phyloP scores from a whole-genome alignment of 2,888 invertebrate species.

The Nasonia oneida region DNA sequence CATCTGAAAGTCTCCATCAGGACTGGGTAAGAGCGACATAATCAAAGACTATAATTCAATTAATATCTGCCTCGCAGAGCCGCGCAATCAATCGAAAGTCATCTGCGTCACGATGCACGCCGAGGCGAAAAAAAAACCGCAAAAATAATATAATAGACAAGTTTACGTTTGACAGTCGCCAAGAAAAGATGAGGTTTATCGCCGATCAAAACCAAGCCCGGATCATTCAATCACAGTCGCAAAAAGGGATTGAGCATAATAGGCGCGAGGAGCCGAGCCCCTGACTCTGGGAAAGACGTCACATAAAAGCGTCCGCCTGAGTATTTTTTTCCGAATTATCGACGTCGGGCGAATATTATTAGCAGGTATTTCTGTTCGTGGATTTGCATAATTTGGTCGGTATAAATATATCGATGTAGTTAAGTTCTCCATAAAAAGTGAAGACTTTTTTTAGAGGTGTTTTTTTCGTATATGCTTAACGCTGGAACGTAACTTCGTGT shows the following conservation, averaged over 20 bases:
- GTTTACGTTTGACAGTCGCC: not conserved
- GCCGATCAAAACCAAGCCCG: constrained; percentile 32
- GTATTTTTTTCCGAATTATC: not conserved
- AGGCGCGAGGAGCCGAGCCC: not conserved
- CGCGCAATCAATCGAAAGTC: not conserved
- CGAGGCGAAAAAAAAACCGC: too few relatives aligned
- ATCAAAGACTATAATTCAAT: constrained; percentile 19
- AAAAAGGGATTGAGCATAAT: constrained; percentile 7
- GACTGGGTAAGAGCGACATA: not conserved
- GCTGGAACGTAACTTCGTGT: too few relatives aligned
- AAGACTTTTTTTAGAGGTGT: too few relatives aligned
- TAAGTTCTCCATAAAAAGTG: not conserved
- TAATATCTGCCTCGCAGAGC: constrained; percentile 7
- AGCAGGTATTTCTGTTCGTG: not conserved
- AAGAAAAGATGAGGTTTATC: constrained; percentile 27
- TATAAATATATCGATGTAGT: not conserved
- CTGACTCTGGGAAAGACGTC: not conserved
- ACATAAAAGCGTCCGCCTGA: not conserved
- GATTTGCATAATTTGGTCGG: not conserved
- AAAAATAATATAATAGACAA: not conserved
- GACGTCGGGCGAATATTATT: not conserved
- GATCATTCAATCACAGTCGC: constrained; percentile 34
- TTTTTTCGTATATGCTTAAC: too few relatives aligned
- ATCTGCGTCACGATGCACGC: not conserved
- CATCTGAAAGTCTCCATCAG: not conserved